phyloP scores from a whole-genome alignment of 64 coral and sea anemone genomes.

The Montipora foliosa region DNA sequence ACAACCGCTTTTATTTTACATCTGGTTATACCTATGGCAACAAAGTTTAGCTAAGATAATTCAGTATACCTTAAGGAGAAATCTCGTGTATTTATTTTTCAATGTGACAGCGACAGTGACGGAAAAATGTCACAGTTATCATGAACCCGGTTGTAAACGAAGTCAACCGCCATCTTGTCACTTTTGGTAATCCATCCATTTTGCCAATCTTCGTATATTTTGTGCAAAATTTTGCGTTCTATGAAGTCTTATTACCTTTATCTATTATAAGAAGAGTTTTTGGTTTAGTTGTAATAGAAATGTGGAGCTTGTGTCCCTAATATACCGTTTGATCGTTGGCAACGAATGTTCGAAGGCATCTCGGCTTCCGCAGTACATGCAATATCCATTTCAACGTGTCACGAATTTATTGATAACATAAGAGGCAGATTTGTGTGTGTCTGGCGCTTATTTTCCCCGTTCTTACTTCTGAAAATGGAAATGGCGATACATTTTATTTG shows the following conservation, averaged over 20 bases:
- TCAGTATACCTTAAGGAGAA: background rate
- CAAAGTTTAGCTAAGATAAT: background rate
- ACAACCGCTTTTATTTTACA: slow-evolving; percentile 20
- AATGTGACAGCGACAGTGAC: background rate
- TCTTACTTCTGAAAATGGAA: background rate
- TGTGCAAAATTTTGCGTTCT: background rate
- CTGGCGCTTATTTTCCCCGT: background rate
- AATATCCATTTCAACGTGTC: slow-evolving; percentile 57
- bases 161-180: slow-evolving; percentile 44
- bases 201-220: background rate
- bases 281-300: background rate
- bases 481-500: background rate
- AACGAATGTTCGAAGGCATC: slow-evolving; percentile 40
- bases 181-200: slow-evolving; percentile 13
- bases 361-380: slow-evolving; percentile 12
- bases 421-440: background rate
- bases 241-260: background rate
- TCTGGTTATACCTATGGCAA: background rate
- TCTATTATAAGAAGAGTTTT: background rate
- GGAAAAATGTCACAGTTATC: background rate
- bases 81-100: background rate
- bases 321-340: background rate
- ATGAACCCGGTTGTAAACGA: background rate
- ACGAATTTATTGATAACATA: slow-evolving; percentile 4
- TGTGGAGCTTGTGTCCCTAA: background rate